phyloP scores from a whole-genome alignment of 2,797 vertebrate genomes.

The Chiroxiphia lanceolata region DNA sequence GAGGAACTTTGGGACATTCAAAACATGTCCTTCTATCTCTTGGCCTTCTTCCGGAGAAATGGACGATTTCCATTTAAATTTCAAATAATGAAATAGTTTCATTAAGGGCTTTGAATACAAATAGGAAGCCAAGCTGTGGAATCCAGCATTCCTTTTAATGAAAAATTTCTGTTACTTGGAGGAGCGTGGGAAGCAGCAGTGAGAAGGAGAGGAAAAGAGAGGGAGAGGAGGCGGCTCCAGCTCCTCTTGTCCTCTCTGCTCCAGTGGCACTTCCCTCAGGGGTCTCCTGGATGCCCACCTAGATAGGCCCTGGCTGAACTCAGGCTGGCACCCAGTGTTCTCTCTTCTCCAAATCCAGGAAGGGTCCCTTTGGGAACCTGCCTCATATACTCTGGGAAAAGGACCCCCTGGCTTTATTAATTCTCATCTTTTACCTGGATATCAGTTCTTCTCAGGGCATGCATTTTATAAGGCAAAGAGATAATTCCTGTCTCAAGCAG shows the following conservation, averaged over 20 bases:
- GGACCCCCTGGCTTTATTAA: not conserved
- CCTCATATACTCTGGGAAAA: not conserved
- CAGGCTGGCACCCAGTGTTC: not conserved
- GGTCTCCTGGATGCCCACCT: not conserved
- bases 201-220: not conserved
- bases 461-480: not conserved
- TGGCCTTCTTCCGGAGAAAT: not conserved
- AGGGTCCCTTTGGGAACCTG: not conserved
- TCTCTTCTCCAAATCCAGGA: rapidly evolving
- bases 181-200: not conserved
- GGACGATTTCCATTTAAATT: not conserved
- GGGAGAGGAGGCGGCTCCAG: rapidly evolving
- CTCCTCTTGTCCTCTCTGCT: not conserved
- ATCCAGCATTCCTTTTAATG: not conserved
- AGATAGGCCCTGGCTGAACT: not conserved
- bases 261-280: rapidly evolving
- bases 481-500: not conserved
- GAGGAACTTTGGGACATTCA: not conserved
- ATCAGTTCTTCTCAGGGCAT: not conserved
- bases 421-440: not conserved
- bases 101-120: not conserved
- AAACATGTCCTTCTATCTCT: not conserved
- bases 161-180: conserved; percentile 5
- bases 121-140: not conserved
- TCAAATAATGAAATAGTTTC: not conserved